Evolutionary conservation across 2,888 invertebrate species (phyloP), one percentile per base, ranked within the genome.

Genomic region (Zaprionus bogoriensis): DNA sequence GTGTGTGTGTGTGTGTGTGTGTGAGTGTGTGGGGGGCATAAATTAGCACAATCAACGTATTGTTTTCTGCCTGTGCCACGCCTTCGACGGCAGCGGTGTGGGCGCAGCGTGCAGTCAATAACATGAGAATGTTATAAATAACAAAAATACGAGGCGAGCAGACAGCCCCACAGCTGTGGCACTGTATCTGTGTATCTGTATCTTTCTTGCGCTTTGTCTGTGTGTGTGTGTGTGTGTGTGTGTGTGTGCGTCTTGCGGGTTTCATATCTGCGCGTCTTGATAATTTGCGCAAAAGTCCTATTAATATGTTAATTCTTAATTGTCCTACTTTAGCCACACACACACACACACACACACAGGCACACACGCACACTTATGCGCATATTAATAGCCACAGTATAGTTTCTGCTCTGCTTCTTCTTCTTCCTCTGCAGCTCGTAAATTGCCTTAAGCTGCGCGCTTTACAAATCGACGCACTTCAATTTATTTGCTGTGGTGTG

Each of bases 301-400:
- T 84, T 84, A 84, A 84, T 84, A 84, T 84, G 84, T 87, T 87
- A 84, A 84, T 84, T 86, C 84, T 74, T 86, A 83, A 87, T 82
- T 84, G 83, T 87, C 60, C 86, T 67, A 72, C 77, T 78, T 76
- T 63, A 46, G 52, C 58, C 32, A 46, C 54, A 46, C 30, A 53
- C 39, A 50, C 59, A 62, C 28, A 25, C 9, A 20, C 53, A 50
- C 42, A 42, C 48, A 44, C 57, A 53, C 22, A 22, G 39, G 51
- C 36, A 46, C 14, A 47, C 22, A 47, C 32, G 46, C 38, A 47
- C 25, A 58, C 45, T 62, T 66, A 61, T 63, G 54, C 60, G 63
- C 67, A 79, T 77, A 76, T 80, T 82, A 80, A 80, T 79, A 67
- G 80, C 79, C 77, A 67, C 63, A 65, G 78, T 69, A 63, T 72